Evolutionary conservation across 1,140 invertebrate species (phyloP), one percentile per base, ranked within the genome.

Genomic region (Drosophila mauritiana): DNA sequence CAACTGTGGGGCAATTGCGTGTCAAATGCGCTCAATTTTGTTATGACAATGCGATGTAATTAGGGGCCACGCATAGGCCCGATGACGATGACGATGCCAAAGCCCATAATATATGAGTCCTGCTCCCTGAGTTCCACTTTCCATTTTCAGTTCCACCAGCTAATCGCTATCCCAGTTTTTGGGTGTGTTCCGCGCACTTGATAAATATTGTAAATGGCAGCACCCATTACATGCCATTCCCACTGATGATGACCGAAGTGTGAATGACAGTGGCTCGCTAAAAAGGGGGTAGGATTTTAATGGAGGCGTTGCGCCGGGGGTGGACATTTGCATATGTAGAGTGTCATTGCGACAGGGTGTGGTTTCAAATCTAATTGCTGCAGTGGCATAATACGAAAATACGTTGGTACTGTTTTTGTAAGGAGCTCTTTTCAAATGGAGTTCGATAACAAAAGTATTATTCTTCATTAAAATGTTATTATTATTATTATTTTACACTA

Each of bases 41-140:
- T 89, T 89, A 89, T 89, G 84, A 89, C 84, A 89, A 89, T 89
- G 84, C 84, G 84, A 77, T 62, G 84, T 89, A 89, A 89, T 89
- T 89, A 89, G 84, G 83, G 65, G 68, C 84, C 80, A 88, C 83
- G 84, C 83, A 86, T 86, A 86, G 83, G 83, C 83, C 80, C 55
- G 45, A 58, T 77, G 61, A 74, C 55, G 45, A 58, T 77, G 61
- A 74, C 69, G 77, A 65, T 72, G 59, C 59, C 59, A 56, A 52
- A 68, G 73, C 62, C 73, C 62, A 56, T 76, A 76, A 76, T 76
- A 76, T 76, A 76, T 76, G 73, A 37, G 31, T 61, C 68, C 72
- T 54, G 43, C 48, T 61, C 56, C 57, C 69, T 10, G 31, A 22
- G 40, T 51, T 39, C 39, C 52, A 13, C 52, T 63, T 40, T 39